Evolutionary conservation across 2,113 vertebrate genomes (phyloP), one percentile per base, ranked within the genome.

Genomic region (Cariama cristata): DNA sequence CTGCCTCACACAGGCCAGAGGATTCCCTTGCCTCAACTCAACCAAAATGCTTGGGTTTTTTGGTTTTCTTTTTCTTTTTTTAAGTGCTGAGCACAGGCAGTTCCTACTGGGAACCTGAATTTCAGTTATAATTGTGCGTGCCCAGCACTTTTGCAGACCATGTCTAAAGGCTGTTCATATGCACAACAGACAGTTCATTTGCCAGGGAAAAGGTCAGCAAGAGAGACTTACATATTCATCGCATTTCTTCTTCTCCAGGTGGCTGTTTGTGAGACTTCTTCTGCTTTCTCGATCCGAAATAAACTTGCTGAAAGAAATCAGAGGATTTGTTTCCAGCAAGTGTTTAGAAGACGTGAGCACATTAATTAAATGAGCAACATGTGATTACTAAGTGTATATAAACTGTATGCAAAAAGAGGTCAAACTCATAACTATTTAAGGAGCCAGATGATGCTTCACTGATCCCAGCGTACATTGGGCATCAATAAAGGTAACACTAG

Each of bases 251-350:
- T 98, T 98, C 94, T 98, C 98, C 95, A 98, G 86, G 75, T 98
- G 98, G 85, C 98, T 98, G 96, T 98, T 98, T 15, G 98, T 98
- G 81, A 98, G 98, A 92, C 98, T 98, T 97, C 97, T 97, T 97
- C 98, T 98, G 90, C 98, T 98, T 95, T 99, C 98, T 24, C 98
- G 97, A 53, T 98, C 98, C 30, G 98, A 98, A 97, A 98, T 98
- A 96, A 98, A 98, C 71, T 98, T 98, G 95, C 98, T 98, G 97
- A 82, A 98, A 98, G 87, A 97, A 90, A 81, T 33, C n/a, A 97
- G 68, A 95, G 52, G 64, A 92, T 91, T 92, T 92, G 94, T 81
- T 96, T 82, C 75, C 56, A 96, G 28, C 14, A 63, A 47, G 38
- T 22, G 22, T 49, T 89, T 88, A 94, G 60, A 59, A 88, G 92